Conservation (phyloP, 2,797 vertebrate genomes). For the Tarsius wallacei region DNA sequence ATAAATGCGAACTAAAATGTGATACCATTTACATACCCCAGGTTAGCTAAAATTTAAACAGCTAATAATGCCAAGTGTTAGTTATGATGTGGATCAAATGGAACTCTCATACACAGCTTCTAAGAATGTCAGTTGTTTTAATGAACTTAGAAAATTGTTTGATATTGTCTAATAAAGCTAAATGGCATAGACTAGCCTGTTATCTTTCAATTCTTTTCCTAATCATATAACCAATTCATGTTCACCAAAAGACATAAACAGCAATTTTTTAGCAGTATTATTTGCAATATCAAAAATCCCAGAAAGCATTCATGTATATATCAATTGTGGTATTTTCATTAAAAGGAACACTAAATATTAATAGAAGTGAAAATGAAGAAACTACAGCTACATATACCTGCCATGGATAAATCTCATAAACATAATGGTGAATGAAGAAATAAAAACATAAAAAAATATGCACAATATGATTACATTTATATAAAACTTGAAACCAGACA, state of each 20-base stretch:
- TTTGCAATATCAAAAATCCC: not conserved
- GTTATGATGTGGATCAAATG: not conserved
- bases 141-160: not conserved
- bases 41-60: not conserved
- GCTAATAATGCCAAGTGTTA: not conserved
- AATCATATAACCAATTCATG: not conserved
- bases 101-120: not conserved
- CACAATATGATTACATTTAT: not conserved
- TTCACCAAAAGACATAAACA: not conserved
- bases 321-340: not conserved
- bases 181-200: not conserved
- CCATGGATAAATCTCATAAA: not conserved
- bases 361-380: conserved; percentile 17
- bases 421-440: not conserved
- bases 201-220: not conserved
- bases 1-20: not conserved
- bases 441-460: not conserved
- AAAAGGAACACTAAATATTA: not conserved
- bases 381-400: not conserved
- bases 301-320: not conserved
- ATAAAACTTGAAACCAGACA: not conserved
- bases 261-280: not conserved
- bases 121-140: not conserved
- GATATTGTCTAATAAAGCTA: not conserved
- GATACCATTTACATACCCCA: not conserved